phyloP scores from a whole-genome alignment of 2,888 invertebrate genomes.

The Brenthis hecate region DNA sequence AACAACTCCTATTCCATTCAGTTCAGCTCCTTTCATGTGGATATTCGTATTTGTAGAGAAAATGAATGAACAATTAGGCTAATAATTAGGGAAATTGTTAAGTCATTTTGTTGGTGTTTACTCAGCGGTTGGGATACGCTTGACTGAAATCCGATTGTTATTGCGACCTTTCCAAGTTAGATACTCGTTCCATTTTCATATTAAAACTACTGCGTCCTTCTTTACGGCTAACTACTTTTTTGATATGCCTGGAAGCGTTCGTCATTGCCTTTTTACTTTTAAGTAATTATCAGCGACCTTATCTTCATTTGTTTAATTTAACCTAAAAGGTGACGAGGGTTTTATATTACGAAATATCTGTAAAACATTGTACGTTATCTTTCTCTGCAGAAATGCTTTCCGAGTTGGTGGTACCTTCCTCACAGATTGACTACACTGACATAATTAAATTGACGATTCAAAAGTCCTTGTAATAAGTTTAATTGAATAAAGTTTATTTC shows the following conservation, averaged over 20 bases:
- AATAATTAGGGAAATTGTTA: conserved; percentile 30
- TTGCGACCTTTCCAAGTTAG: conserved; percentile 29
- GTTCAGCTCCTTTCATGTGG: conserved; percentile 9
- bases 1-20: conserved; percentile 11
- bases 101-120: conserved; percentile 29
- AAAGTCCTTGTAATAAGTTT: too few relatives aligned
- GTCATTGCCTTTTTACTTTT: conserved; percentile 20
- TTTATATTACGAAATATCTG: too few relatives aligned
- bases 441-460: too few relatives aligned
- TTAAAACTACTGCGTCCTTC: conserved; percentile 25
- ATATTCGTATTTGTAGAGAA: conserved; percentile 18
- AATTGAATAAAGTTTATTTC: too few relatives aligned
- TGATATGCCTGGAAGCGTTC: conserved; percentile 24
- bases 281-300: too few relatives aligned
- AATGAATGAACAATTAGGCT: conserved; percentile 30
- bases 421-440: too few relatives aligned
- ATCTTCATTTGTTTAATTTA: too few relatives aligned
- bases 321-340: too few relatives aligned
- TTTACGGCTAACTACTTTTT: conserved; percentile 28
- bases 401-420: too few relatives aligned
- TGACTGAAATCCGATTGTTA: conserved; percentile 25
- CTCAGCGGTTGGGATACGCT: conserved; percentile 22
- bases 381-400: too few relatives aligned
- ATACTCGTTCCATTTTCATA: conserved; percentile 25
- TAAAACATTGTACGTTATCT: too few relatives aligned